Percentiles rank a stretch among this genome's conserved stretches.
Conservation (phyloP, 2,797 vertebrate species). For the Sitta carolinensis region DNA sequence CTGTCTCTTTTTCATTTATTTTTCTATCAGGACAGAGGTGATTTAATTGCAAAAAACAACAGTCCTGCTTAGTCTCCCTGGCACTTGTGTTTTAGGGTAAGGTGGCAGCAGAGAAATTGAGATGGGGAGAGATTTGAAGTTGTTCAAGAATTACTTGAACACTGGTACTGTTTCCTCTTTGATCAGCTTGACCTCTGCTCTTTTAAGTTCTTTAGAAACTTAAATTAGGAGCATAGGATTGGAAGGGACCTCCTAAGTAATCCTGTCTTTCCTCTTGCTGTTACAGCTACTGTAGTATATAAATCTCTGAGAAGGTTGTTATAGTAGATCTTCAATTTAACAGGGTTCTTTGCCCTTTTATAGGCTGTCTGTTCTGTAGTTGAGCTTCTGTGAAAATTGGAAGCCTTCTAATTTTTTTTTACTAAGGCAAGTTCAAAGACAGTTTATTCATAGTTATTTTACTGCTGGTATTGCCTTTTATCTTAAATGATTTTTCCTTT, state of each 20-base stretch:
- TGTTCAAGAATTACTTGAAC: neutral
- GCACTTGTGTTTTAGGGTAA: neutral
- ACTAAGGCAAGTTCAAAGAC: neutral
- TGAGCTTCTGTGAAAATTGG: neutral
- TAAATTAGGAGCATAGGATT: neutral
- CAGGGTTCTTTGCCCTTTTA: neutral
- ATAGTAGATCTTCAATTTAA: neutral
- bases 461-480: neutral
- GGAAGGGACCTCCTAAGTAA: neutral
- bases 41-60: neutral
- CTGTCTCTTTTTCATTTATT: neutral
- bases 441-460: neutral
- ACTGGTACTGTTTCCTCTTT: neutral
- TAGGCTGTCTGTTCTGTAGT: neutral
- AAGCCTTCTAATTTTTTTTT: neutral
- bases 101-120: neutral
- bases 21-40: neutral
- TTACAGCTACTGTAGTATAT: neutral
- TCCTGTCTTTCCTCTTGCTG: neutral
- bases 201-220: neutral
- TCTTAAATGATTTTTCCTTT: neutral
- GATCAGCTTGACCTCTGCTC: neutral
- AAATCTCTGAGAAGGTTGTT: neutral
- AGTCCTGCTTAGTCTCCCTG: neutral
- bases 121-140: neutral